These are phyloP conservation scores for Drosophila dunni DNA, from an alignment of 1,140 invertebrate genomes.

Conservation along the genomic window DNA sequence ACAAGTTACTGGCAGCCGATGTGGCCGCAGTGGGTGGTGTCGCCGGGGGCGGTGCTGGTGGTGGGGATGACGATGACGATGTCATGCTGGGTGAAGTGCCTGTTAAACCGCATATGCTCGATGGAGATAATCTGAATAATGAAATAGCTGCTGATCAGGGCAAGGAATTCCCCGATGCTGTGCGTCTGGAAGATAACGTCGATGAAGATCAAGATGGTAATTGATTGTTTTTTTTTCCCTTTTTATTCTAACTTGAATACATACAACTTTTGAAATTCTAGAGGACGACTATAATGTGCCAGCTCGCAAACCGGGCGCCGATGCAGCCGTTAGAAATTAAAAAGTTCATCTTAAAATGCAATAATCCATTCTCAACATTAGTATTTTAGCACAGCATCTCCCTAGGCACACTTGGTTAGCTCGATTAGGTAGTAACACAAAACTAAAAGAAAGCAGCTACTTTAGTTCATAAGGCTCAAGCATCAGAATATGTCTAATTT, in stretches of 20 bases:
- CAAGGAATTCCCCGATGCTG: constrained; percentile 79
- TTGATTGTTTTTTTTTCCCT: not conserved
- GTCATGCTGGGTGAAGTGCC: constrained; percentile 76
- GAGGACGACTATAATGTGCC: constrained; percentile 79
- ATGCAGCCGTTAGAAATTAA: constrained; percentile 78
- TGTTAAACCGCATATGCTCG: constrained; percentile 72
- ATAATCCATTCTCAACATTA: constrained; percentile 2
- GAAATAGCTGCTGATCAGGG: constrained; percentile 81
- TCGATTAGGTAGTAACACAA: not conserved
- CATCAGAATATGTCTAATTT: constrained; percentile 14
- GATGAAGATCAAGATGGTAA: constrained; percentile 83
- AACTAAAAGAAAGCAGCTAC: constrained; percentile 13
- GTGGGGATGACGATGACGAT: constrained; percentile 71
- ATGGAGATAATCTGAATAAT: constrained; percentile 80
- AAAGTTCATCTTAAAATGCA: constrained; percentile 17
- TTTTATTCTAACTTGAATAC: not conserved
- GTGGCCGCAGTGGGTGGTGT: constrained; percentile 35
- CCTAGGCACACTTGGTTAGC: constrained; percentile 4
- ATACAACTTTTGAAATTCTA: constrained; percentile 29
- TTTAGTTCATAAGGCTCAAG: constrained; percentile 36
- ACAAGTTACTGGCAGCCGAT: constrained; percentile 52
- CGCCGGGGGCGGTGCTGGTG: constrained; percentile 58
- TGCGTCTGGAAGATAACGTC: constrained; percentile 76
- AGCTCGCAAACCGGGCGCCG: constrained; percentile 67
- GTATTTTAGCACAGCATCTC: constrained; percentile 38